Conservation (phyloP, 2,888 invertebrate genomes). For the Mechanitis messenoides region DNA sequence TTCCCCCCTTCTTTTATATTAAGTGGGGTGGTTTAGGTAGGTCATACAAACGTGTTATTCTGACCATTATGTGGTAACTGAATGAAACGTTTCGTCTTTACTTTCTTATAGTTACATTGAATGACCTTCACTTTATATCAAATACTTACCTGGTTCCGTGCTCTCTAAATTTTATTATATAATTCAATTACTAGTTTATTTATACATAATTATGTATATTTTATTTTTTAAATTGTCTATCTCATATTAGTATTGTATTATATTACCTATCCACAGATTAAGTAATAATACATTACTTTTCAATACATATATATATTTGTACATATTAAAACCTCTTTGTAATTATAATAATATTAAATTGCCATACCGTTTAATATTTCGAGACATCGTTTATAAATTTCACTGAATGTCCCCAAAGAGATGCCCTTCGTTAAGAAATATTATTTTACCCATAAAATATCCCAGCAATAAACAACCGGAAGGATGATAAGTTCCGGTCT, state of each 20-base stretch:
- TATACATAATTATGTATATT: too few species aligned
- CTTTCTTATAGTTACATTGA: constrained; percentile 6
- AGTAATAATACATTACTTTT: background rate
- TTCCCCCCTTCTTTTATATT: constrained; percentile 19
- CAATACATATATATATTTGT: background rate
- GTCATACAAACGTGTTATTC: constrained; percentile 20
- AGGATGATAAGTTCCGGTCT: constrained; percentile 2
- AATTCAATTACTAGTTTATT: too few species aligned
- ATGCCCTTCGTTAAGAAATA: background rate
- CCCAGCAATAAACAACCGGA: background rate
- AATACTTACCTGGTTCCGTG: background rate
- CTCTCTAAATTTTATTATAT: too few species aligned
- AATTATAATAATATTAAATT: background rate
- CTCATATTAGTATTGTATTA: background rate
- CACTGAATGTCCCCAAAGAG: background rate
- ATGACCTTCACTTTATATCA: constrained; percentile 2
- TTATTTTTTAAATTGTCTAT: too few species aligned
- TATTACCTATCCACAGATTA: background rate
- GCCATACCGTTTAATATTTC: background rate
- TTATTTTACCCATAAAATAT: constrained; percentile 3
- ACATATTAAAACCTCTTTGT: background rate
- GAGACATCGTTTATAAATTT: background rate
- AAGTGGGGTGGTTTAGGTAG: constrained; percentile 19
- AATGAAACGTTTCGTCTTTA: constrained; percentile 16
- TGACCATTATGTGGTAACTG: constrained; percentile 15